A percentile compares a stretch with the other conserved stretches of the same genome.
phyloP scores from a whole-genome alignment of 2,888 invertebrate species.

The Coleophora deauratella region DNA sequence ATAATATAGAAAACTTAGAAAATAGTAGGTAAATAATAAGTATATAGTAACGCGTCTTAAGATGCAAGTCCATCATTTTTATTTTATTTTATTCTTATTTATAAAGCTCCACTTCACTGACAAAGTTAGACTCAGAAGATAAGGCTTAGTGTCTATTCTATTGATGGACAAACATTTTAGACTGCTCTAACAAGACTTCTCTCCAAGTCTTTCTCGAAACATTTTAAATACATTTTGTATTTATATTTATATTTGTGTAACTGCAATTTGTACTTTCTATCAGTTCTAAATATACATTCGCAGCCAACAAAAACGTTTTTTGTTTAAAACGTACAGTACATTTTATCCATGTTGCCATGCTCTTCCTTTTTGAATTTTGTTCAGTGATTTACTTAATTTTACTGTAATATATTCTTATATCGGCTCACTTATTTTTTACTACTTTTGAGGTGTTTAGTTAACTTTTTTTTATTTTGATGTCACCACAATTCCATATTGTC shows the following conservation, averaged over 20 bases:
- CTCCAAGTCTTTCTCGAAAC: no score
- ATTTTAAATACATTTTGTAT: no score
- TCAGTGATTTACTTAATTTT: neutral
- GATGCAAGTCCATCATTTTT: no score
- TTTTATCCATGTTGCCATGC: neutral
- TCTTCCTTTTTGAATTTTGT: neutral
- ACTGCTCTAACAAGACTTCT: no score
- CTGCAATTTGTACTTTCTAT: conserved; percentile 48
- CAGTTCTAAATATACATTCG: conserved; percentile 28
- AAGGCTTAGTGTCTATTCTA: no score
- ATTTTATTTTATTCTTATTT: no score
- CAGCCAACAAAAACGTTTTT: neutral
- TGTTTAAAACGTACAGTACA: neutral
- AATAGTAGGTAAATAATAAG: conserved; percentile 13
- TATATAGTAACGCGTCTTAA: conserved; percentile 3
- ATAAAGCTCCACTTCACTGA: no score
- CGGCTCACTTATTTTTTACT: no score
- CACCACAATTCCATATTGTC: conserved; percentile 61
- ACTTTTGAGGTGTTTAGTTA: no score
- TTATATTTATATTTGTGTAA: conserved; percentile 20
- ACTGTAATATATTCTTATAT: no score
- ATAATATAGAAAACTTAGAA: neutral
- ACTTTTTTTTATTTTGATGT: conserved; percentile 49
- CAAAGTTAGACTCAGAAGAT: no score
- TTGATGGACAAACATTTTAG: no score